These are phyloP conservation scores for Lasioglossum villosulum DNA, from an alignment of 2,888 invertebrate species.

Conservation along the genomic window DNA sequence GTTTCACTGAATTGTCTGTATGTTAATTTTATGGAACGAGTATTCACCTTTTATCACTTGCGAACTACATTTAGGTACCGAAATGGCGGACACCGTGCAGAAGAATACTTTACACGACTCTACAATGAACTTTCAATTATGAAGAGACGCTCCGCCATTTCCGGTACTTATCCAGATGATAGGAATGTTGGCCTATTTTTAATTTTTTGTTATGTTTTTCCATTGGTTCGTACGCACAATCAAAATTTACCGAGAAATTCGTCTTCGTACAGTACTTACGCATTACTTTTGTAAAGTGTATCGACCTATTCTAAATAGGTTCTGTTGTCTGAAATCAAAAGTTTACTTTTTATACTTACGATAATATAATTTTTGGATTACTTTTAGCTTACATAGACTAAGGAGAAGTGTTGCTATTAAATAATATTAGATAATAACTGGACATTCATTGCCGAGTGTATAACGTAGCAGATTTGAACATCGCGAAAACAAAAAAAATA, in stretches of 20 bases:
- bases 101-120: constrained; percentile 17
- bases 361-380: constrained; percentile 76
- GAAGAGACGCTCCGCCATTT: constrained; percentile 64
- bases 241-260: constrained; percentile 72
- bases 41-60: constrained; percentile 75
- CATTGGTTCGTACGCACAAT: constrained; percentile 63
- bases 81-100: constrained; percentile 63
- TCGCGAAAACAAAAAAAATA: constrained; percentile 40
- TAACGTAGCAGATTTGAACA: constrained; percentile 57
- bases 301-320: constrained; percentile 79
- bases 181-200: constrained; percentile 77
- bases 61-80: constrained; percentile 69
- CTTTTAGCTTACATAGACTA: constrained; percentile 68
- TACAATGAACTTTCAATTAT: constrained; percentile 36
- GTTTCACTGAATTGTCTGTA: not conserved
- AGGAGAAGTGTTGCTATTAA: constrained; percentile 66
- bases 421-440: constrained; percentile 63
- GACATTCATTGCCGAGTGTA: constrained; percentile 57
- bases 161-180: constrained; percentile 60
- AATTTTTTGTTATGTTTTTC: constrained; percentile 70
- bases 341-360: constrained; percentile 79
- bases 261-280: constrained; percentile 70
- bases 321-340: constrained; percentile 80
- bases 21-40: not conserved
- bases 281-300: constrained; percentile 77